Conservation (phyloP, 2,113 vertebrate species). For the Paralichthys olivaceus region DNA sequence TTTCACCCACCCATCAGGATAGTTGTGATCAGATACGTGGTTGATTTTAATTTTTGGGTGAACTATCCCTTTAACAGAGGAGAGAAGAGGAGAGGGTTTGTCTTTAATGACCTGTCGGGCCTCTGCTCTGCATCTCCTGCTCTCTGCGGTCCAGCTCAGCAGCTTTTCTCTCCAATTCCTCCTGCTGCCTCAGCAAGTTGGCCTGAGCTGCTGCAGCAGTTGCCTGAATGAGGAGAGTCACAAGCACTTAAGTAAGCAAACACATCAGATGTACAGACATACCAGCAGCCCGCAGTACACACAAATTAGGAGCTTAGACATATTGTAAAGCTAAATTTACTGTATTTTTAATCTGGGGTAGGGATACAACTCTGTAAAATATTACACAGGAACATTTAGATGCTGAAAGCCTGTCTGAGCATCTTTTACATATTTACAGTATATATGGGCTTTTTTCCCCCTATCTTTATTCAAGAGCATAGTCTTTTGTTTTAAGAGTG, state of each 20-base stretch:
- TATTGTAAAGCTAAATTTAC: not conserved
- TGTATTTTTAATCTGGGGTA: not conserved
- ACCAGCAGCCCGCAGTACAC: not conserved
- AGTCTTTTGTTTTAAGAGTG: too few relatives aligned
- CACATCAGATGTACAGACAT: not conserved
- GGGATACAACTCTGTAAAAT: not conserved
- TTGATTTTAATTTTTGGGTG: too few relatives aligned
- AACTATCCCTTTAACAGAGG: not conserved
- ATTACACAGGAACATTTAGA: not conserved
- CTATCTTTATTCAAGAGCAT: too few relatives aligned
- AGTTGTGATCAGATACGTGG: not conserved
- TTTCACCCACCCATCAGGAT: not conserved
- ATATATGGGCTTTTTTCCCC: too few relatives aligned
- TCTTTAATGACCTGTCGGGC: conserved; percentile 69
- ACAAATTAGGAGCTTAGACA: too few relatives aligned
- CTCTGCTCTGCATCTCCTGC: conserved; percentile 87
- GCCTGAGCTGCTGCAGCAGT: conserved; percentile 89
- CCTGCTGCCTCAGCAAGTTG: conserved; percentile 93
- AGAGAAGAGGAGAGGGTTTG: not conserved
- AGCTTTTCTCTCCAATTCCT: conserved; percentile 95
- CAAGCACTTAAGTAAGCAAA: conserved; percentile 24
- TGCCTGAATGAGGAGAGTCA: conserved; percentile 75
- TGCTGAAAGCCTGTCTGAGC: not conserved
- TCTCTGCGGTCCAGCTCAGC: conserved; percentile 95
- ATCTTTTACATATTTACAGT: not conserved